phyloP scores from a whole-genome alignment of 1,140 invertebrate species.

The Pissodes strobi region DNA sequence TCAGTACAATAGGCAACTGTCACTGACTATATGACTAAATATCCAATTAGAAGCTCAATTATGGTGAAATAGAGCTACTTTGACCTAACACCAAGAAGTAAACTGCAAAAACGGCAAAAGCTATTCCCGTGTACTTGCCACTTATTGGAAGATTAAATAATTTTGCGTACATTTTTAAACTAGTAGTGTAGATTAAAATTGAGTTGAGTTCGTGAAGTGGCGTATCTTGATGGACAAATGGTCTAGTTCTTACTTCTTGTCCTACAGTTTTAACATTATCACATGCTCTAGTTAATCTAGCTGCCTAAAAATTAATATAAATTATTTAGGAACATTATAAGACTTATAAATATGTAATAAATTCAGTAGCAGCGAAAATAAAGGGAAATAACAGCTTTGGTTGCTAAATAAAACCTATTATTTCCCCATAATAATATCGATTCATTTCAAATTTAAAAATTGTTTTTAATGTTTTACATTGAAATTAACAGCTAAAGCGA shows the following conservation, averaged over 20 bases:
- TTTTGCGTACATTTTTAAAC: constrained; percentile 72
- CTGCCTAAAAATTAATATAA: constrained; percentile 64
- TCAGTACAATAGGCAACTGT: too few species aligned
- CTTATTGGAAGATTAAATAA: constrained; percentile 73
- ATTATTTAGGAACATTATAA: too few species aligned
- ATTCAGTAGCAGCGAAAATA: too few species aligned
- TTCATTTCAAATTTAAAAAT: too few species aligned
- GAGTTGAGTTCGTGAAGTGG: constrained; percentile 74
- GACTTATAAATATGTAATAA: too few species aligned
- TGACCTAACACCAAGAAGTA: constrained; percentile 70
- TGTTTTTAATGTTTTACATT: too few species aligned
- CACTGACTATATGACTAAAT: too few species aligned
- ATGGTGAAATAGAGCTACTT: constrained; percentile 57
- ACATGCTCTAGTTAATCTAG: constrained; percentile 75
- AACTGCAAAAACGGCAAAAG: constrained; percentile 64
- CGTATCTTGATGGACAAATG: constrained; percentile 78
- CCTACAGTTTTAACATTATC: constrained; percentile 70
- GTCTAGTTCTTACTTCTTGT: constrained; percentile 75
- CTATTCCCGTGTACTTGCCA: constrained; percentile 67
- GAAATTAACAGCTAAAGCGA: too few species aligned
- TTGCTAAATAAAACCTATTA: too few species aligned
- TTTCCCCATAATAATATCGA: too few species aligned
- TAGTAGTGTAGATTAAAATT: constrained; percentile 75
- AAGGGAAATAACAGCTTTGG: too few species aligned
- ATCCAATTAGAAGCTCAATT: too few species aligned